Evolutionary conservation across 1,140 invertebrate genomes (phyloP), one percentile per base, ranked within the genome.

Genomic region (Heliconius nattereri): DNA sequence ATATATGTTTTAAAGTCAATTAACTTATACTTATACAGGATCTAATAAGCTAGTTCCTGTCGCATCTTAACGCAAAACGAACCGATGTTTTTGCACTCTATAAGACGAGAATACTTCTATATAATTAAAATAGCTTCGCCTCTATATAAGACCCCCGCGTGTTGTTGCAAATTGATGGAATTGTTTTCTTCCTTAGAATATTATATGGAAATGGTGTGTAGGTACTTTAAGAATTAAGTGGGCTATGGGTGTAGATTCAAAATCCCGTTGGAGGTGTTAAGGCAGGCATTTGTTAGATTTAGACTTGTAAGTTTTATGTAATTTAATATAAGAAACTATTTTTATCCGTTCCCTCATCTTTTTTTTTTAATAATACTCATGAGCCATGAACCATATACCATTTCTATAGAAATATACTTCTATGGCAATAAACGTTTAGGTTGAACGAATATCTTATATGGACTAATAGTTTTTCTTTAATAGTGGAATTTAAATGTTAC

Each of bases 71-170:
- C n/a, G 26, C 23, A 60, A n/a, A 60, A 60, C 13, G 23, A 66
- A 66, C 23, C 3, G 26, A 66, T 66, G 60, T 66, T 66, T 66
- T 66, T 66, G 60, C 60, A 66, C 60, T 2, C n/a, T 29, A 66
- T 66, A 16, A 66, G 11, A 29, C n/a, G 60, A 29, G 60, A 66
- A n/a, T 66, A 2, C 26, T 66, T 66, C 26, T 66, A 29, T 66
- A n/a, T 66, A 66, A 66, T 66, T 66, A 66, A 66, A 66, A 66
- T 66, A 66, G n/a, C 60, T 66, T 66, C 26, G 13, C n/a, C 60
- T 29, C 23, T 66, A 66, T 66, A 66, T 23, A 73, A 23, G 71
- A 73, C 71, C 72, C 72, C 72, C 72, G 40, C n/a, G 37, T 23
- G n/a, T n/a, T 73, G 72, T 45, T 13, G 72, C 35, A 45, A 45